A percentile compares a stretch with the other conserved stretches of the same genome.
These are phyloP conservation scores for Hippopotamyrus pictus DNA, from an alignment of 2,797 vertebrate species.

Conservation along the genomic window DNA sequence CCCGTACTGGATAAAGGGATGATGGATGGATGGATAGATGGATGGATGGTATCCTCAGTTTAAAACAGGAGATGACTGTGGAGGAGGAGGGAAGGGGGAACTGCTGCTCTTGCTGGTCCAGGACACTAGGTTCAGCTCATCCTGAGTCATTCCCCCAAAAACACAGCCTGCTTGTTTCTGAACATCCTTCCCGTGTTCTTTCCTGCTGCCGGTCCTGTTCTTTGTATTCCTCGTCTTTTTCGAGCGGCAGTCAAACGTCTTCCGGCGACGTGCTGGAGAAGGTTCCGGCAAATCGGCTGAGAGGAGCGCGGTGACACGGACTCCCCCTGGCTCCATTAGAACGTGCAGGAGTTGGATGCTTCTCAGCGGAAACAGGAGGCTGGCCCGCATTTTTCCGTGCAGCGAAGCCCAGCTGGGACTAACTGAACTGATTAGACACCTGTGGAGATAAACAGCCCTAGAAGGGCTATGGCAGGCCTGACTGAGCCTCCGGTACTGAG, in stretches of 20 bases:
- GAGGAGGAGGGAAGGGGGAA: neutral
- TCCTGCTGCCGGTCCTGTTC: neutral
- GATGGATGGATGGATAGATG: neutral
- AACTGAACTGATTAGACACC: neutral
- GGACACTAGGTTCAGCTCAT: neutral
- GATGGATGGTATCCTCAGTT: neutral
- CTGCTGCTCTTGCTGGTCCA: neutral
- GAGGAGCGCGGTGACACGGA: neutral
- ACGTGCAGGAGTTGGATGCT: neutral
- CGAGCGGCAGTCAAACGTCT: neutral
- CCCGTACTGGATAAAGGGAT: neutral
- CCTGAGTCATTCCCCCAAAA: neutral
- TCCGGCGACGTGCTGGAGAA: neutral
- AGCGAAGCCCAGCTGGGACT: neutral
- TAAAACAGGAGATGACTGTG: neutral
- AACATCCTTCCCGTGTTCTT: neutral
- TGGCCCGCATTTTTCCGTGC: neutral
- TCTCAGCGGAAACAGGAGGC: neutral
- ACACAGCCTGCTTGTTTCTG: neutral
- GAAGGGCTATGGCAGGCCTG: neutral
- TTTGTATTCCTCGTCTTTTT: neutral
- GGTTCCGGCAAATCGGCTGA: neutral
- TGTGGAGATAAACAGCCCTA: neutral
- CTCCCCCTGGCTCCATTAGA: neutral
- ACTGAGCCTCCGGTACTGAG: neutral